Conservation (phyloP, 2,113 vertebrate species). For the Onychostoma macrolepis region DNA sequence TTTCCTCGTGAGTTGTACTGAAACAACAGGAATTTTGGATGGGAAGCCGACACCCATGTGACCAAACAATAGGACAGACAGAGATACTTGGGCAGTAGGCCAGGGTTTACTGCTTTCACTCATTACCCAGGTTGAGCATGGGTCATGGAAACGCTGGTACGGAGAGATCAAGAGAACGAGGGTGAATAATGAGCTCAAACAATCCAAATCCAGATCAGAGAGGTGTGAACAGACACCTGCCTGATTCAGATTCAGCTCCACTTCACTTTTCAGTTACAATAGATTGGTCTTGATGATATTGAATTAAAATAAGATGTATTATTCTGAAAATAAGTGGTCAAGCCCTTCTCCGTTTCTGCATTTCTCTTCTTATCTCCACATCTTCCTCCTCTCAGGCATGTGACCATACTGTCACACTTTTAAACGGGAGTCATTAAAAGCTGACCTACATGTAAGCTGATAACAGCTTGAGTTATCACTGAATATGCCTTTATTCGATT, state of each 20-base stretch:
- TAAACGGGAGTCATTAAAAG: background rate
- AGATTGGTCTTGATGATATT: background rate
- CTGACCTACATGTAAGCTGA: background rate
- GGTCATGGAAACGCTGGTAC: background rate
- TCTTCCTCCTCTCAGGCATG: background rate
- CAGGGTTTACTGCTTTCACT: constrained; percentile 20
- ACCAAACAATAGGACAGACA: constrained; percentile 8
- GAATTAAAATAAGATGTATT: background rate
- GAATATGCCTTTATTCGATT: background rate
- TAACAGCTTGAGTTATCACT: constrained; percentile 15
- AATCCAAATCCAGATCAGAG: background rate
- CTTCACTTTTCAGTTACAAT: background rate
- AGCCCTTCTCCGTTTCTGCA: background rate
- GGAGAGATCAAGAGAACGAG: background rate
- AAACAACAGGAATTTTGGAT: background rate
- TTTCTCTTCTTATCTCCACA: background rate
- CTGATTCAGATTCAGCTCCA: background rate
- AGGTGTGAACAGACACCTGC: background rate
- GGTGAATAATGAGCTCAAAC: background rate
- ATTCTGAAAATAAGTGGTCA: background rate
- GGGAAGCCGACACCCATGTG: background rate
- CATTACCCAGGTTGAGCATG: background rate
- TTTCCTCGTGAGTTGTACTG: no score
- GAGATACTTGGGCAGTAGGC: background rate
- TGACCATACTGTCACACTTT: background rate